These are phyloP conservation scores for Drosophila orena DNA, from an alignment of 1,140 invertebrate genomes.

Conservation along the genomic window DNA sequence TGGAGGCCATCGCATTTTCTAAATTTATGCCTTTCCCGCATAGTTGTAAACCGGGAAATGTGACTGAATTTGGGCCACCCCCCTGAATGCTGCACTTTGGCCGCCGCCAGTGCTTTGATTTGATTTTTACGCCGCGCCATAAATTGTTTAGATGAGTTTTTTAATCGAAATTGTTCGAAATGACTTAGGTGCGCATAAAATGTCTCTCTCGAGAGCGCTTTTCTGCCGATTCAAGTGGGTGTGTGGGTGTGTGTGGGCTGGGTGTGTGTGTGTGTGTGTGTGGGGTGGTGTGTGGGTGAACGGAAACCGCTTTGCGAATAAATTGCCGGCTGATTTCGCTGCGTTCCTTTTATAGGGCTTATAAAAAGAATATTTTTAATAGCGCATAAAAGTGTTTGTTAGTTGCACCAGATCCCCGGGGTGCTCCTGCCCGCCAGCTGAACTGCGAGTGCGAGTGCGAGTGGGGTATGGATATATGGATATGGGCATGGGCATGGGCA, in stretches of 20 bases:
- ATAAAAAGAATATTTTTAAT: slow-evolving; percentile 84
- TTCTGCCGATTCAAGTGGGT: background rate
- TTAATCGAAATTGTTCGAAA: slow-evolving; percentile 85
- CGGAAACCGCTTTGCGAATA: slow-evolving; percentile 60
- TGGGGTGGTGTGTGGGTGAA: slow-evolving; percentile 5
- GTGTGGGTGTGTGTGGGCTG: background rate
- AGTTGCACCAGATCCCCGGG: slow-evolving; percentile 39
- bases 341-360: slow-evolving; percentile 75
- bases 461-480: background rate
- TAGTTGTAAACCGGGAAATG: slow-evolving; percentile 84
- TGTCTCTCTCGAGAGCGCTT: slow-evolving; percentile 56
- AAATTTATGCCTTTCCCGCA: slow-evolving; percentile 81
- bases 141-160: slow-evolving; percentile 85
- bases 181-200: slow-evolving; percentile 84
- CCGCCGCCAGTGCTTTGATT: slow-evolving; percentile 70
- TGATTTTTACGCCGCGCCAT: slow-evolving; percentile 83
- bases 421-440: too few relatives aligned
- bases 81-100: slow-evolving; percentile 71
- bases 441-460: background rate
- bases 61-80: slow-evolving; percentile 53
- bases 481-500: background rate
- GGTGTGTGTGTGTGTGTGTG: background rate
- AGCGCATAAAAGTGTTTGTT: slow-evolving; percentile 81
- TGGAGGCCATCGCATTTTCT: slow-evolving; percentile 63
- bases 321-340: slow-evolving; percentile 65